phyloP scores from a whole-genome alignment of 2,797 vertebrate species.

The Linurgus olivaceus region DNA sequence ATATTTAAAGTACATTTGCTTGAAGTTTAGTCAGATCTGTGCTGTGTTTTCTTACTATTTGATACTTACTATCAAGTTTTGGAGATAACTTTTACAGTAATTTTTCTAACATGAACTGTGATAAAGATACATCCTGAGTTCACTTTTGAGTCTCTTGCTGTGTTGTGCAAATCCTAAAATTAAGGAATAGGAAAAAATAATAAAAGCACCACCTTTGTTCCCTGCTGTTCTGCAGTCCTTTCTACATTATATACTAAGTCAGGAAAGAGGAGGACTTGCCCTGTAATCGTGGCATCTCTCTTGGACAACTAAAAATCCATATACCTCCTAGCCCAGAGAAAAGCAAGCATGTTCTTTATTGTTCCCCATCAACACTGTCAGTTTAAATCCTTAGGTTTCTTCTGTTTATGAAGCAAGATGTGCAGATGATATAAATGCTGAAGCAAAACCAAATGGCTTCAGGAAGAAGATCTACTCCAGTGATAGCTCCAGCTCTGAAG shows the following conservation, averaged over 20 bases:
- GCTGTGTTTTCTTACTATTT: not conserved
- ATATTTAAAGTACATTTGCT: not conserved
- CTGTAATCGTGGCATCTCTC: not conserved
- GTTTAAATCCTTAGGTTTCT: conserved; percentile 86
- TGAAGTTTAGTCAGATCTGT: not conserved
- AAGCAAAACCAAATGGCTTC: conserved; percentile 77
- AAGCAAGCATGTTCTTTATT: not conserved
- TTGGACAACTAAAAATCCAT: not conserved
- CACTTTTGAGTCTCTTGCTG: not conserved
- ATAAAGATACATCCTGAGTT: not conserved
- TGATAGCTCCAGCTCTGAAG: conserved; percentile 83
- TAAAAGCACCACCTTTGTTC: not conserved
- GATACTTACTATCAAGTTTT: not conserved
- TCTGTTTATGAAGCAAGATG: conserved; percentile 91
- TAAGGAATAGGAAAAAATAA: not conserved
- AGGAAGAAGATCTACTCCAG: conserved; percentile 77
- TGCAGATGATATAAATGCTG: conserved; percentile 76
- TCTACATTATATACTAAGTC: not conserved
- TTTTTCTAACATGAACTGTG: not conserved
- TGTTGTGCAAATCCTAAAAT: not conserved
- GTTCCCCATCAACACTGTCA: conserved; percentile 63
- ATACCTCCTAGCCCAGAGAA: not conserved
- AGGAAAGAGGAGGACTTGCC: not conserved
- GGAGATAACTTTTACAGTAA: not conserved
- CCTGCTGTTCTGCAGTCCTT: conserved; percentile 13